Evolutionary conservation across 2,113 vertebrate species (phyloP).

Genomic region (Neogobius melanostomus): DNA sequence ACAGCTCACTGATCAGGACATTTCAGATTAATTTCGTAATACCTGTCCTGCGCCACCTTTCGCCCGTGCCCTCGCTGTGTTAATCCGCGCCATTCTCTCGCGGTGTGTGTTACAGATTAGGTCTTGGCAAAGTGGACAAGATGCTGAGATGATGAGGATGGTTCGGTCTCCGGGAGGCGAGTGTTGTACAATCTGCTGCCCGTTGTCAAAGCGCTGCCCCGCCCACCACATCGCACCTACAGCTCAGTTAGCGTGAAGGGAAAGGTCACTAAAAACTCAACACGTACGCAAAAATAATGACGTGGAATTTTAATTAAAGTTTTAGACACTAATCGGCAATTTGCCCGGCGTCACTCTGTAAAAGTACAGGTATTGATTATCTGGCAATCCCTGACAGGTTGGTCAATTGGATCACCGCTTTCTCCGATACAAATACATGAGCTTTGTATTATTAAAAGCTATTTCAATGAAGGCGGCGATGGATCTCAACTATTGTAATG

Average conservation of each 20-base stretch:
- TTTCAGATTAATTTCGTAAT: not conserved
- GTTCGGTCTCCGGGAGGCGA: slow-evolving; percentile 33
- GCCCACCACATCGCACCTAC: slow-evolving; percentile 43
- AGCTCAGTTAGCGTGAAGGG: slow-evolving; percentile 32
- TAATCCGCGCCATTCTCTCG: slow-evolving; percentile 10
- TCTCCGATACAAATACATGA: not conserved
- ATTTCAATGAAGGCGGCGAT: not conserved
- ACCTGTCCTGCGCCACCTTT: not conserved
- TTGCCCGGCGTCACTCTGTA: not conserved
- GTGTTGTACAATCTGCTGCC: slow-evolving; percentile 57
- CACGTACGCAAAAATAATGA: not conserved
- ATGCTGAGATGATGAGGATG: slow-evolving; percentile 23
- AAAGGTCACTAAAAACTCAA: slow-evolving; percentile 33
- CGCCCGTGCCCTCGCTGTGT: not conserved
- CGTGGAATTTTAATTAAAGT: not conserved
- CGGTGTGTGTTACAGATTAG: slow-evolving; percentile 14
- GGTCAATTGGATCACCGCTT: slow-evolving; percentile 16
- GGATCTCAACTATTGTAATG: not conserved
- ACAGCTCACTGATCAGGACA: not conserved
- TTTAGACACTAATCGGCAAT: not conserved
- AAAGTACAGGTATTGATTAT: slow-evolving; percentile 28
- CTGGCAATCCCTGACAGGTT: slow-evolving; percentile 13
- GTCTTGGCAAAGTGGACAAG: slow-evolving; percentile 20
- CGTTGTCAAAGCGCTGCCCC: slow-evolving; percentile 11
- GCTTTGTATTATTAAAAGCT: not conserved